Conservation (phyloP, 1,140 invertebrate genomes). For the Chrysoperla carnea region DNA sequence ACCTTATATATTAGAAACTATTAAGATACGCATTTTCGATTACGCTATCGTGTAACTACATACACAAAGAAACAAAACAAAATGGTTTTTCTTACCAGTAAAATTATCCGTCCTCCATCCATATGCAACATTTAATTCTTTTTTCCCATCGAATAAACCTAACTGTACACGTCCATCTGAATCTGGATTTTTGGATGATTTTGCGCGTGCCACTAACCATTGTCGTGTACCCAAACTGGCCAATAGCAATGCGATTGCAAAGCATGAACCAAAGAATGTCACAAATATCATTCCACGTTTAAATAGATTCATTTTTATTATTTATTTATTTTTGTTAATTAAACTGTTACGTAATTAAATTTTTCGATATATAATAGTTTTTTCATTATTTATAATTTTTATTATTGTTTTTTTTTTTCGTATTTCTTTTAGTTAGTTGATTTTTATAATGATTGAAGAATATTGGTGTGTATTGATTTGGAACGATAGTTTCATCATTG, state of each 20-base stretch:
- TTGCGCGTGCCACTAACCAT: slow-evolving; percentile 68
- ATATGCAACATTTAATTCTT: slow-evolving; percentile 65
- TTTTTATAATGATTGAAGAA: too few relatives aligned
- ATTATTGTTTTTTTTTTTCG: too few relatives aligned
- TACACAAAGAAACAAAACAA: too few relatives aligned
- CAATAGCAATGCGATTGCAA: slow-evolving; percentile 64
- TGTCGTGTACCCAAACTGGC: slow-evolving; percentile 72
- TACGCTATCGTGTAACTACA: too few relatives aligned
- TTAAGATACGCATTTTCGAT: too few relatives aligned
- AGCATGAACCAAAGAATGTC: slow-evolving; percentile 71
- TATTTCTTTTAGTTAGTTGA: too few relatives aligned
- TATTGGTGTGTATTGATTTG: too few relatives aligned
- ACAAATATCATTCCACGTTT: slow-evolving; percentile 68
- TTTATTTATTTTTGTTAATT: background rate
- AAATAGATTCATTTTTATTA: slow-evolving; percentile 30
- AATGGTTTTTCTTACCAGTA: slow-evolving; percentile 33
- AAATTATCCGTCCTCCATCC: slow-evolving; percentile 59
- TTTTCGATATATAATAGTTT: too few relatives aligned
- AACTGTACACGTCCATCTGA: slow-evolving; percentile 64
- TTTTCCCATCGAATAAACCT: slow-evolving; percentile 68
- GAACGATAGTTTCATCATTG: too few relatives aligned
- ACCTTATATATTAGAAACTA: too few relatives aligned
- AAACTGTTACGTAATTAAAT: too few relatives aligned
- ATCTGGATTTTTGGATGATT: slow-evolving; percentile 44
- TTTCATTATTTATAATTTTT: too few relatives aligned